Evolutionary conservation across 2,797 vertebrate genomes (phyloP).

Genomic region (Diglossa cyanea): DNA sequence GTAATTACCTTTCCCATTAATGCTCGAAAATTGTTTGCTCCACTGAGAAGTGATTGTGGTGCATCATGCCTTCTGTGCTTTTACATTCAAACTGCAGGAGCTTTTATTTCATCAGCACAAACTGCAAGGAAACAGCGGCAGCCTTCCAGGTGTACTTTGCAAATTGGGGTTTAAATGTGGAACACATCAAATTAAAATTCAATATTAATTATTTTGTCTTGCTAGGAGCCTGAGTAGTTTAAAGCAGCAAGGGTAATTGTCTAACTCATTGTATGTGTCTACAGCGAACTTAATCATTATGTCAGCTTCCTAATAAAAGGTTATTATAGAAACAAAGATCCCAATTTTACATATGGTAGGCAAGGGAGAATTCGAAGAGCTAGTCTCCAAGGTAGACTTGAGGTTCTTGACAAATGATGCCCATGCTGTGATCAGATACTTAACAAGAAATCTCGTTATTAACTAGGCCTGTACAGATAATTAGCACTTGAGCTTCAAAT

Average conservation of each 20-base stretch:
- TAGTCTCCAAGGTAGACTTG: slow-evolving; percentile 92
- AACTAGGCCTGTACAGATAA: slow-evolving; percentile 99
- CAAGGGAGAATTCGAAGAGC: slow-evolving; percentile 89
- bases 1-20: slow-evolving; percentile 87
- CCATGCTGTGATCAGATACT: slow-evolving; percentile 97
- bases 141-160: slow-evolving; percentile 93
- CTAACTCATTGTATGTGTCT: slow-evolving; percentile 88
- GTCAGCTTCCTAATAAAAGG: slow-evolving; percentile 99
- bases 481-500: slow-evolving; percentile 99
- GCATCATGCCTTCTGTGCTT: slow-evolving; percentile 80
- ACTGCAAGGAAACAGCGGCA: slow-evolving; percentile 81
- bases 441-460: slow-evolving; percentile 99
- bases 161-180: slow-evolving; percentile 94
- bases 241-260: slow-evolving; percentile 88
- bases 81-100: slow-evolving; percentile 80
- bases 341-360: slow-evolving; percentile 98
- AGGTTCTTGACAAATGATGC: slow-evolving; percentile 96
- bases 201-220: slow-evolving; percentile 96
- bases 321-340: slow-evolving; percentile 99
- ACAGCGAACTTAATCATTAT: slow-evolving; percentile 96
- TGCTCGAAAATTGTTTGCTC: slow-evolving; percentile 83
- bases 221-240: slow-evolving; percentile 87
- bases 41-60: slow-evolving; percentile 81
- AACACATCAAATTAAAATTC: slow-evolving; percentile 96
- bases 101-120: slow-evolving; percentile 91